Conservation (phyloP, 1,140 invertebrate species). For the Drosophila prosaltans region DNA sequence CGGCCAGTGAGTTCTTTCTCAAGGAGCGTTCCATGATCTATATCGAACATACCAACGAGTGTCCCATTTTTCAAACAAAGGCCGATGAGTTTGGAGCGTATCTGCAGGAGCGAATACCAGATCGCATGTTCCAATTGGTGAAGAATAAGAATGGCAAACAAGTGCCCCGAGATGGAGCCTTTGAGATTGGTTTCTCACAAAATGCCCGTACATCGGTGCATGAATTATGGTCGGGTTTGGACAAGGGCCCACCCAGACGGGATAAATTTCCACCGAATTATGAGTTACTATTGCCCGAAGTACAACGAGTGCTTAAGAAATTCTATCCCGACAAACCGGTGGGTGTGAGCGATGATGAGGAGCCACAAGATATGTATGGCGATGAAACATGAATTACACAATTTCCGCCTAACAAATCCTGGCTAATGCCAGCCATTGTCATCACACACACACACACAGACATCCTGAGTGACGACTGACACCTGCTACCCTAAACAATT, state of each 20-base stretch:
- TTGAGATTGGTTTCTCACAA: conserved; percentile 67
- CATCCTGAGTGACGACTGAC: neutral
- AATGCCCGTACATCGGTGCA: conserved; percentile 76
- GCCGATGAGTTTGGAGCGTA: conserved; percentile 67
- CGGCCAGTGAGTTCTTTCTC: conserved; percentile 60
- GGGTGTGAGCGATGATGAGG: conserved; percentile 35
- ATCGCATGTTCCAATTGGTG: conserved; percentile 64
- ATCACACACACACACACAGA: too few relatives aligned
- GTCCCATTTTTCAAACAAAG: conserved; percentile 71
- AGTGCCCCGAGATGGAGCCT: conserved; percentile 62
- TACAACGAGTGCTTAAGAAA: conserved; percentile 65
- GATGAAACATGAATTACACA: neutral
- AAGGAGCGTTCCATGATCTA: conserved; percentile 73
- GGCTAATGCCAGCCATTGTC: conserved; percentile 14
- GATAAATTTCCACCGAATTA: conserved; percentile 70
- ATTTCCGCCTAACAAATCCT: conserved; percentile 20
- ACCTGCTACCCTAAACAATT: conserved; percentile 7
- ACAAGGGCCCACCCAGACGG: conserved; percentile 62
- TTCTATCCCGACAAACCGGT: conserved; percentile 72
- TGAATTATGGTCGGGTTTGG: conserved; percentile 67
- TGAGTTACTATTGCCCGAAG: conserved; percentile 55
- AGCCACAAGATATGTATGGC: conserved; percentile 20
- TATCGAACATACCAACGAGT: conserved; percentile 73
- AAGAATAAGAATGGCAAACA: conserved; percentile 67
- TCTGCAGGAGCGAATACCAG: conserved; percentile 56